Base-by-base conservation (phyloP, 2,888 invertebrate species). In the Chesias legatella region DNA sequence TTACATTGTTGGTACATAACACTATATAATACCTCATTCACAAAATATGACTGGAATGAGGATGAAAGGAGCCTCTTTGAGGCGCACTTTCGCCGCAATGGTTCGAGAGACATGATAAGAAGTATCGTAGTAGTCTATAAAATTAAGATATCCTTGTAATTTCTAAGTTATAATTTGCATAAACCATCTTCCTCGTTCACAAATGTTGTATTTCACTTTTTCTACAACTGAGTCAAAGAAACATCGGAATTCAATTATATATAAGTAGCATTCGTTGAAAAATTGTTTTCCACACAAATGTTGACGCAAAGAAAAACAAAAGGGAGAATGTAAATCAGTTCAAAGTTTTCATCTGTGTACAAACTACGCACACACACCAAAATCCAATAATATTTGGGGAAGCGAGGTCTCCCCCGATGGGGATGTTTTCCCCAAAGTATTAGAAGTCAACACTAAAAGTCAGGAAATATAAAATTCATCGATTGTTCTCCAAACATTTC, bases 381-480 rank as follows among this genome's bases (percentile, higher is more conserved):
- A 76, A 80, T 76, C 76, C 77, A 84, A 84, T 83, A 81, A 79
- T 77, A 78, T 72, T 68, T 71, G 73, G 76, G 76, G 73, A 76
- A 68, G 58, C 46, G 56, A 63, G 64, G 65, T 62, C 64, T 62
- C 69, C 63, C 65, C 62, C 63, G 70, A 73, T 77, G 79, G 76
- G 80, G 73, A 67, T 71, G 70, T 75, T 79, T 81, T 74, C 74
- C 78, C 76, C 63, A 63, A 77, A 80, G 79, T 77, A 81, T 79
- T 76, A 72, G 54, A 72, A 67, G 59, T 55, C 60, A 54, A 58
- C 67, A 68, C 63, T 73, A 60, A 78, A 17, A 80, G 73, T 76
- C 73, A 73, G 67, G 65, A 71, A 72, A 80, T 79, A 81, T 75
- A 81, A 79, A 80, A 82, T 82, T 81, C 79, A 83, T 80, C 64